Percentiles rank a stretch among this genome's conserved stretches.
Conservation (phyloP, 1,140 invertebrate genomes). For the Heliconius congener region DNA sequence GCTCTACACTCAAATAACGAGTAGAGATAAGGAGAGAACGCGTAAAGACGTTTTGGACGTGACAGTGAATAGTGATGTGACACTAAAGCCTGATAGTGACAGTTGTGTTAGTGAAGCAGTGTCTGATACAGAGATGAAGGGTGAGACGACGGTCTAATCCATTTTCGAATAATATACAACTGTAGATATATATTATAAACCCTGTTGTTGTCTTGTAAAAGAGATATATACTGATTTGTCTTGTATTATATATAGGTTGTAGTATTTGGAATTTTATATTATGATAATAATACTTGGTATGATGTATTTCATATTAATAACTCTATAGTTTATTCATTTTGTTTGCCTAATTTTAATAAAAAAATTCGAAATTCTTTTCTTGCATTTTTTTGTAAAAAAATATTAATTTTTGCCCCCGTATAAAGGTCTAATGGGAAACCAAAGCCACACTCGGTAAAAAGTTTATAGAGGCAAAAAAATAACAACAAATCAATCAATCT, state of each 20-base stretch:
- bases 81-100: constrained; percentile 74
- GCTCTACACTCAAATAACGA: constrained; percentile 82
- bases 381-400: no score
- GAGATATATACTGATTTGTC: constrained; percentile 1
- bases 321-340: neutral
- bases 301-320: neutral
- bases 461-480: no score
- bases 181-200: constrained; percentile 3
- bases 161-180: constrained; percentile 12
- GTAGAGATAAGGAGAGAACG: constrained; percentile 65
- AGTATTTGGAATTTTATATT: neutral
- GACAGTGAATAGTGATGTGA: constrained; percentile 71
- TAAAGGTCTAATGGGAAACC: no score
- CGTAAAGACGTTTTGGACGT: constrained; percentile 60
- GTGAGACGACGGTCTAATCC: constrained; percentile 54
- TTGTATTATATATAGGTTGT: constrained; percentile 19
- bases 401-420: no score
- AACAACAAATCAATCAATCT: no score
- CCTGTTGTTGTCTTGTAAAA: neutral
- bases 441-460: no score
- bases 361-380: no score
- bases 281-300: neutral
- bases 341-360: neutral
- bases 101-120: constrained; percentile 77
- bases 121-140: constrained; percentile 63